These are phyloP conservation scores for Leptosomus discolor DNA, from an alignment of 2,113 vertebrate species.

Conservation along the genomic window DNA sequence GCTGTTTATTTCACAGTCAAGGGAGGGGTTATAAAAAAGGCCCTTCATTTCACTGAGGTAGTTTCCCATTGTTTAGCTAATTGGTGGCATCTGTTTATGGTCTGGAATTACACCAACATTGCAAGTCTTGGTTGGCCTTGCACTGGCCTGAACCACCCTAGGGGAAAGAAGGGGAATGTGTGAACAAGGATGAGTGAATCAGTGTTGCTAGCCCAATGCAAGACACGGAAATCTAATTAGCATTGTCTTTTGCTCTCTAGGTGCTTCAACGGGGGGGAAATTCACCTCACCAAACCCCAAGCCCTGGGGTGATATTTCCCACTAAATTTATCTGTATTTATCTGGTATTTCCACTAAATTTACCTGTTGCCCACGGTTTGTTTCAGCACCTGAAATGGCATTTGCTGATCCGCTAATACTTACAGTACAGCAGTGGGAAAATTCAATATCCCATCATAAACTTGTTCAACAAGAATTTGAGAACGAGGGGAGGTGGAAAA, in stretches of 20 bases:
- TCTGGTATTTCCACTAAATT: background rate
- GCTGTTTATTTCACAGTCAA: background rate
- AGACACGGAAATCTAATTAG: background rate
- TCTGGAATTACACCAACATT: background rate
- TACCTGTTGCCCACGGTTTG: background rate
- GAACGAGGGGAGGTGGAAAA: background rate
- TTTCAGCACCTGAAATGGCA: background rate
- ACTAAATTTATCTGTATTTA: background rate
- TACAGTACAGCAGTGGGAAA: background rate
- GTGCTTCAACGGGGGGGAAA: background rate
- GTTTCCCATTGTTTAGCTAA: background rate
- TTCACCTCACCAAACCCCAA: too few species aligned
- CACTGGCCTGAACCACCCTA: background rate
- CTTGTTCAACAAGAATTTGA: background rate
- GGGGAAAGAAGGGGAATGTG: background rate
- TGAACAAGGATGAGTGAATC: background rate
- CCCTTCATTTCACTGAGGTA: background rate
- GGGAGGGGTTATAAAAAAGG: background rate
- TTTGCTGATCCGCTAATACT: background rate
- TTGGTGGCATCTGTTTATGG: background rate
- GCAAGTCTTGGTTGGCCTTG: background rate
- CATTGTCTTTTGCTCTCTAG: background rate
- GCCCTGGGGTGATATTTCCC: background rate
- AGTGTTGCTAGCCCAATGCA: background rate
- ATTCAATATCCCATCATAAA: background rate